Evolutionary conservation across 30 jellyfish, hydroid and myxozoan genomes (phyloP).

Genomic region (Aurelia sp.): DNA sequence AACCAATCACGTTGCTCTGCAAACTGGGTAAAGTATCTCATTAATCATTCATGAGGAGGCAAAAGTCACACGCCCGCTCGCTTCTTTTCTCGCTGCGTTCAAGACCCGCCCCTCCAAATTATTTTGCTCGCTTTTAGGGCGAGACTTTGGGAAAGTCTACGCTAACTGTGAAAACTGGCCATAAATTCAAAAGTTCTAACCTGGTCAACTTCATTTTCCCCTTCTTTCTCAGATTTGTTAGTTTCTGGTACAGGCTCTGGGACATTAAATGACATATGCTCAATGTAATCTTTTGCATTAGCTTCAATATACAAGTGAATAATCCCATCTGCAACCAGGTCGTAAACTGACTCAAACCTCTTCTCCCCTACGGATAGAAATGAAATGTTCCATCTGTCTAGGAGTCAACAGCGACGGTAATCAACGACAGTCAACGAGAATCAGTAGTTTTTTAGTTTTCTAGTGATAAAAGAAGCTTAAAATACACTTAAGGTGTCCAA

Average conservation of each 20-base stretch:
- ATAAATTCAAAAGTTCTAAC: not conserved
- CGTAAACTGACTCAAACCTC: conserved; percentile 83
- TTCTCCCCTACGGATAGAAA: conserved; percentile 67
- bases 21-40: no score
- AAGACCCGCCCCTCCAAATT: no score
- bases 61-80: no score
- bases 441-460: not conserved
- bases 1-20: no score
- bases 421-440: no score
- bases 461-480: not conserved
- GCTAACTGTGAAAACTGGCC: no score
- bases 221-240: not conserved
- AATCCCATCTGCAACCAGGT: conserved; percentile 92
- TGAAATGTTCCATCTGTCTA: no score
- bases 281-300: conserved; percentile 89
- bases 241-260: conserved; percentile 29
- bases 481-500: not conserved
- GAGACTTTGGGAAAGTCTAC: no score
- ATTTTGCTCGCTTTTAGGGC: no score
- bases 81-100: no score
- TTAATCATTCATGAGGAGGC: no score
- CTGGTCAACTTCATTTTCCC: conserved; percentile 6
- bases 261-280: conserved; percentile 75
- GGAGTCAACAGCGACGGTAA: no score
- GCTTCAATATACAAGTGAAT: conserved; percentile 76